Percentiles rank a stretch among this genome's conserved stretches.
phyloP scores from a whole-genome alignment of 2,888 invertebrate genomes.

The Agrochola lychnidis region DNA sequence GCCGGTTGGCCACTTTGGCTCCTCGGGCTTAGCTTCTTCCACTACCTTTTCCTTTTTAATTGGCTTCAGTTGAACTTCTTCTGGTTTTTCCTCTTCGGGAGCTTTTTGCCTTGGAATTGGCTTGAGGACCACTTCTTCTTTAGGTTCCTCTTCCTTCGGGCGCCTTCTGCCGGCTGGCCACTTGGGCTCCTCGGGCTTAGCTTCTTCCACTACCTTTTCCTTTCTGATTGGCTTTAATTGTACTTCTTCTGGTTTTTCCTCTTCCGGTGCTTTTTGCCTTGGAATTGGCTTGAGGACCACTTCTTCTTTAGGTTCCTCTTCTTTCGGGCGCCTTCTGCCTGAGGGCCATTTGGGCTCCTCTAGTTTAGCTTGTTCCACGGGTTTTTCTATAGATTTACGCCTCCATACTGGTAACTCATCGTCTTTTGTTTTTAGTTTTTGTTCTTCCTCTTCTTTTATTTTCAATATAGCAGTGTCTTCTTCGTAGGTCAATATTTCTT shows the following conservation, averaged over 20 bases:
- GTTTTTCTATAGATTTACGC: slow-evolving; percentile 63
- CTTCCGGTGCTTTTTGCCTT: slow-evolving; percentile 25
- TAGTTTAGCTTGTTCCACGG: slow-evolving; percentile 79
- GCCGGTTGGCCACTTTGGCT: slow-evolving; percentile 26
- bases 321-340: slow-evolving; percentile 44
- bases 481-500: slow-evolving; percentile 90
- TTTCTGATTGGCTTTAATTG: slow-evolving; percentile 70
- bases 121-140: slow-evolving; percentile 26
- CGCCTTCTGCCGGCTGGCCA: slow-evolving; percentile 19
- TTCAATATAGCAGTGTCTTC: slow-evolving; percentile 91
- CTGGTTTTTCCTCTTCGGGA: slow-evolving; percentile 64
- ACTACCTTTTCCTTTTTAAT: slow-evolving; percentile 73
- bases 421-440: slow-evolving; percentile 72
- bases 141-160: slow-evolving; percentile 11
- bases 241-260: slow-evolving; percentile 26
- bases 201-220: slow-evolving; percentile 69
- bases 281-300: slow-evolving; percentile 32
- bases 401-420: slow-evolving; percentile 67
- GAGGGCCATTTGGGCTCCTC: slow-evolving; percentile 72
- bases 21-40: slow-evolving; percentile 65
- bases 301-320: slow-evolving; percentile 39
- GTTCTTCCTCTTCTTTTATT: slow-evolving; percentile 79
- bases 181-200: slow-evolving; percentile 69
- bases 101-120: slow-evolving; percentile 12
- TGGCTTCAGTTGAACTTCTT: slow-evolving; percentile 74